phyloP scores from a whole-genome alignment of 1,140 invertebrate genomes.

The Pteromalus puparum region DNA sequence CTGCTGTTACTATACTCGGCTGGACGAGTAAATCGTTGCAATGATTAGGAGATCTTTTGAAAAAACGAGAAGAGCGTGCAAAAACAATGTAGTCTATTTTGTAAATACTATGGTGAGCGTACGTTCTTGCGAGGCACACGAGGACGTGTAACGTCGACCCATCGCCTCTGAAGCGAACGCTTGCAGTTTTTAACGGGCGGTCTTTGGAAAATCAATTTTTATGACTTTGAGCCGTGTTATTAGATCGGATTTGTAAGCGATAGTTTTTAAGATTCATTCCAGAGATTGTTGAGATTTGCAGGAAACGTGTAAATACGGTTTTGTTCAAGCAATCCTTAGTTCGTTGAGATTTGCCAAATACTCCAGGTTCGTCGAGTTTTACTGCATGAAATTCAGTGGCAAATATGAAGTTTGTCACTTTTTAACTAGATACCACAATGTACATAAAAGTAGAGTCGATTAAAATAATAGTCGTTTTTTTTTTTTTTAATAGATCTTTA shows the following conservation, averaged over 20 bases:
- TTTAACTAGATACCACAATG: slow-evolving; percentile 13
- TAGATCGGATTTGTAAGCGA: not conserved
- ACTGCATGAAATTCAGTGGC: not conserved
- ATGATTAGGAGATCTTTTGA: slow-evolving; percentile 28
- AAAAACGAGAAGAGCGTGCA: not conserved
- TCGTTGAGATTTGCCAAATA: slow-evolving; percentile 1
- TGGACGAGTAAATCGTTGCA: slow-evolving; percentile 29
- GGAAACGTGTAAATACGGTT: slow-evolving; percentile 7
- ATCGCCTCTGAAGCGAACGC: not conserved
- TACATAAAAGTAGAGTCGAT: slow-evolving; percentile 18
- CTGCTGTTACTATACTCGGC: slow-evolving; percentile 26
- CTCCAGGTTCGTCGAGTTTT: not conserved
- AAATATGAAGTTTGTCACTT: not conserved
- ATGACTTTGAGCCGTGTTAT: slow-evolving; percentile 1
- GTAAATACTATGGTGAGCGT: slow-evolving; percentile 38
- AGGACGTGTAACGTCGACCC: slow-evolving; percentile 10
- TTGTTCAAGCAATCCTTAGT: not conserved
- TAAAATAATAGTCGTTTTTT: not conserved
- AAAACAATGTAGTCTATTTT: slow-evolving; percentile 46
- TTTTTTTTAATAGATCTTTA: not conserved
- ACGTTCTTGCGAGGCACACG: not conserved
- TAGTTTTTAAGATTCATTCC: slow-evolving; percentile 4
- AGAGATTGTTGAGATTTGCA: not conserved
- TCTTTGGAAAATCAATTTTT: slow-evolving; percentile 47
- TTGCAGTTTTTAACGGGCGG: slow-evolving; percentile 28